Evolutionary conservation across 2,113 vertebrate genomes (phyloP).

Genomic region (Melierax canorus): DNA sequence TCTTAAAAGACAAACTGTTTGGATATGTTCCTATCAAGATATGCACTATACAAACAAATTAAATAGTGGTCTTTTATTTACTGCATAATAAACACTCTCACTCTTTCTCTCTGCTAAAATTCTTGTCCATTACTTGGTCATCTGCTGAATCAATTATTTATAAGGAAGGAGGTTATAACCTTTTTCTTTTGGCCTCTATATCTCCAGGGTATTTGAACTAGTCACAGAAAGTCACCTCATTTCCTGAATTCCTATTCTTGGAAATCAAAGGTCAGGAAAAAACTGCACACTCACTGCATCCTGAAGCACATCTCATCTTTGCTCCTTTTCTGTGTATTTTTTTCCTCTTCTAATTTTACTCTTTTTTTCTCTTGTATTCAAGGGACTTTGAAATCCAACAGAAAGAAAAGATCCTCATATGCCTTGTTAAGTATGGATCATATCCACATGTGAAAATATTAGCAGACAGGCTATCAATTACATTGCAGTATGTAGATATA

Average conservation of each 20-base stretch:
- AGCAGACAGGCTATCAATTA: background rate
- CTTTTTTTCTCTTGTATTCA: background rate
- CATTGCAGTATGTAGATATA: background rate
- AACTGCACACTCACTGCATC: background rate
- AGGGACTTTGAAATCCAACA: background rate
- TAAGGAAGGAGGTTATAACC: background rate
- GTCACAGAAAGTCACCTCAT: background rate
- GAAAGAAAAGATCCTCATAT: background rate
- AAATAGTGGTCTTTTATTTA: background rate
- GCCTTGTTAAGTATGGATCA: background rate
- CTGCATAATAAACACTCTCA: background rate
- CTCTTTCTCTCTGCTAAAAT: background rate
- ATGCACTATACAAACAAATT: background rate
- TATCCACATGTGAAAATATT: background rate
- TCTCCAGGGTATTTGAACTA: background rate
- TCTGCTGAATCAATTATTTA: background rate
- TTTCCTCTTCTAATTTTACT: background rate
- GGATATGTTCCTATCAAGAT: background rate
- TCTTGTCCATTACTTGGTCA: background rate
- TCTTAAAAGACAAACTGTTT: background rate
- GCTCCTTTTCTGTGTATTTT: background rate
- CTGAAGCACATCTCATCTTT: background rate
- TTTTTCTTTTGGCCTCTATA: background rate
- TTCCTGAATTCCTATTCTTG: background rate
- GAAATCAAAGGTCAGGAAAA: background rate